A percentile compares a stretch with the other conserved stretches of the same genome.
Conservation (phyloP, 64 coral and sea anemone species). For the Orbicella faveolata region DNA sequence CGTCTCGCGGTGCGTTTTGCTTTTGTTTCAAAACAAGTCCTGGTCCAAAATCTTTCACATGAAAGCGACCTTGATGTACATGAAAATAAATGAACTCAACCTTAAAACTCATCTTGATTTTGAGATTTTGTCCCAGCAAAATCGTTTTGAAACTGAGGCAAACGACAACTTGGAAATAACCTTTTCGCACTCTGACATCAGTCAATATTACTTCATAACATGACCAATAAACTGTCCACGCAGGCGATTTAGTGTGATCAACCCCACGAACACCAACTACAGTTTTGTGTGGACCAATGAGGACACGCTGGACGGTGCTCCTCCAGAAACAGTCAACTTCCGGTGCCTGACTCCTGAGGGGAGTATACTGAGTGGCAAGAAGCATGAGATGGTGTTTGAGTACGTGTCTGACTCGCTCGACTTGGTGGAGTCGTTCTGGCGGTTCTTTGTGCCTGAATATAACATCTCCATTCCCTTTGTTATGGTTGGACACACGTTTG, state of each 20-base stretch:
- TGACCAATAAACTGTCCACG: not conserved
- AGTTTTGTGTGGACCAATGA: slow-evolving; percentile 94
- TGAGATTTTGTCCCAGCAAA: too few species aligned
- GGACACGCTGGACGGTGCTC: slow-evolving; percentile 68
- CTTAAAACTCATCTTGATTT: too few species aligned
- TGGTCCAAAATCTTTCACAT: too few species aligned
- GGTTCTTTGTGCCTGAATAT: slow-evolving; percentile 93
- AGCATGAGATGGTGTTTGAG: slow-evolving; percentile 88
- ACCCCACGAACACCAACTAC: slow-evolving; percentile 77
- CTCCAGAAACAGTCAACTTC: slow-evolving; percentile 68
- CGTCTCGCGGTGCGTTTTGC: too few species aligned
- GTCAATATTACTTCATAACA: too few species aligned
- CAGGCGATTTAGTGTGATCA: slow-evolving; percentile 88
- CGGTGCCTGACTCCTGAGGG: slow-evolving; percentile 70
- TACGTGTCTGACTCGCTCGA: slow-evolving; percentile 91
- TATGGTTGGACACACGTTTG: slow-evolving; percentile 91
- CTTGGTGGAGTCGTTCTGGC: slow-evolving; percentile 94
- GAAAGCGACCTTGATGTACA: too few species aligned
- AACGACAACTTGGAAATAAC: too few species aligned
- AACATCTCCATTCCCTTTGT: slow-evolving; percentile 96
- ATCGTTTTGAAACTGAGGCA: too few species aligned
- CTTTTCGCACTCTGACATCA: too few species aligned
- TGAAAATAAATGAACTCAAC: too few species aligned
- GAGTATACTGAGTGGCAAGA: slow-evolving; percentile 89
- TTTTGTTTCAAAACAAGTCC: too few species aligned